These are phyloP conservation scores for Camelus dromedarius DNA, from an alignment of 2,113 vertebrate genomes.

Conservation along the genomic window DNA sequence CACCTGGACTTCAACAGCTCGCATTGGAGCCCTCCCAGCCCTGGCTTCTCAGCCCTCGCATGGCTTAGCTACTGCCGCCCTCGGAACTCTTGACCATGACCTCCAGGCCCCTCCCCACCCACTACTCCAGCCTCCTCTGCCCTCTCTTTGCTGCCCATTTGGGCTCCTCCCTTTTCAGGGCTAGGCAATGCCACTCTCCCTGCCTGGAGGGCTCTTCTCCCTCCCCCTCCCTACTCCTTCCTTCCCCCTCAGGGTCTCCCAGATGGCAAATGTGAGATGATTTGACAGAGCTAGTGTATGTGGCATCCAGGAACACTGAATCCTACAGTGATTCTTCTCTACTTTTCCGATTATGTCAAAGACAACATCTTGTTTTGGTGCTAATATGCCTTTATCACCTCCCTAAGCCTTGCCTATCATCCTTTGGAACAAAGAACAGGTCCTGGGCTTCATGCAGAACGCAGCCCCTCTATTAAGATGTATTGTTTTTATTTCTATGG, in stretches of 20 bases:
- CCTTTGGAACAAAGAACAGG: background rate
- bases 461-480: background rate
- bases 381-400: fast-evolving
- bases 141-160: background rate
- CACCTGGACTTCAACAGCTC: background rate
- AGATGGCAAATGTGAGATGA: fast-evolving
- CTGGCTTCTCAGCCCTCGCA: background rate
- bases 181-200: background rate
- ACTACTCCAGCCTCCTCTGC: no score
- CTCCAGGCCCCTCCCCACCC: background rate
- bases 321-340: background rate
- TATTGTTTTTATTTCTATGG: background rate
- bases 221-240: background rate
- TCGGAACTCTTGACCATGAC: fast-evolving
- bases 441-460: fast-evolving
- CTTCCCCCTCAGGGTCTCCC: background rate
- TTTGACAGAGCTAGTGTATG: fast-evolving
- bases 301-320: no score
- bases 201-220: background rate
- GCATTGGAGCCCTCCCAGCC: fast-evolving
- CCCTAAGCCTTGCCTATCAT: background rate
- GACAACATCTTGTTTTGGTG: background rate
- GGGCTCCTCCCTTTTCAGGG: background rate
- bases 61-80: background rate
- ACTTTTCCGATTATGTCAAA: background rate